A percentile compares a stretch with the other conserved stretches of the same genome.
phyloP scores from a whole-genome alignment of 2,113 vertebrate species.

The Hemiscyllium ocellatum region DNA sequence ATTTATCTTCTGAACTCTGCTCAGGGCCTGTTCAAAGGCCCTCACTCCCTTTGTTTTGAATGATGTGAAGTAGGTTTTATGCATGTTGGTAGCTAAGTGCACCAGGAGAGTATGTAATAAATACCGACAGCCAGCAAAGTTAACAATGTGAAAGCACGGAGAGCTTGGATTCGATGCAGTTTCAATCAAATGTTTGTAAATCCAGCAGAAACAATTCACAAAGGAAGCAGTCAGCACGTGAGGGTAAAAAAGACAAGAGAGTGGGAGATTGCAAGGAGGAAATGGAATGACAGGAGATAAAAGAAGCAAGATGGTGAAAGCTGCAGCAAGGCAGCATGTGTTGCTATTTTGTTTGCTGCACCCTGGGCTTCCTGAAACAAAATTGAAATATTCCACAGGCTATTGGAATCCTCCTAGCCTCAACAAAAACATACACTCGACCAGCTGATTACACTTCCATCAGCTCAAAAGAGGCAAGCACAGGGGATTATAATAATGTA shows the following conservation, averaged over 20 bases:
- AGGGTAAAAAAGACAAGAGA: not conserved
- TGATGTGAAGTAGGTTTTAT: not conserved
- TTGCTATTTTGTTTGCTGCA: not conserved
- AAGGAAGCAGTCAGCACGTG: not conserved
- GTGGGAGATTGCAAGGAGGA: not conserved
- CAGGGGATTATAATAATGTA: constrained; percentile 15
- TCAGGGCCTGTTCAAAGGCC: not conserved
- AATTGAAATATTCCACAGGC: not conserved
- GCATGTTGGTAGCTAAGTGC: not conserved
- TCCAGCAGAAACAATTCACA: constrained; percentile 31
- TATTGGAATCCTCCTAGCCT: not conserved
- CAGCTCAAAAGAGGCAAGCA: not conserved
- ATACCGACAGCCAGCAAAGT: not conserved
- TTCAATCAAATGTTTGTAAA: constrained; percentile 11
- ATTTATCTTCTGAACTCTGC: not conserved
- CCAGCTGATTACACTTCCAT: not conserved
- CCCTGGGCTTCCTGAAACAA: not conserved
- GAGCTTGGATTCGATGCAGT: not conserved
- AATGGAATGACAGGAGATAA: not conserved
- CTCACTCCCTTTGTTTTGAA: not conserved
- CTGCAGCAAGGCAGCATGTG: not conserved
- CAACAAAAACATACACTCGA: not conserved
- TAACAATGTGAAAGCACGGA: not conserved
- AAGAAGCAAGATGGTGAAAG: not conserved
- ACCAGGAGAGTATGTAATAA: not conserved